Base-by-base conservation (phyloP, 2,113 vertebrate genomes). In the Tauraco erythrolophus region DNA sequence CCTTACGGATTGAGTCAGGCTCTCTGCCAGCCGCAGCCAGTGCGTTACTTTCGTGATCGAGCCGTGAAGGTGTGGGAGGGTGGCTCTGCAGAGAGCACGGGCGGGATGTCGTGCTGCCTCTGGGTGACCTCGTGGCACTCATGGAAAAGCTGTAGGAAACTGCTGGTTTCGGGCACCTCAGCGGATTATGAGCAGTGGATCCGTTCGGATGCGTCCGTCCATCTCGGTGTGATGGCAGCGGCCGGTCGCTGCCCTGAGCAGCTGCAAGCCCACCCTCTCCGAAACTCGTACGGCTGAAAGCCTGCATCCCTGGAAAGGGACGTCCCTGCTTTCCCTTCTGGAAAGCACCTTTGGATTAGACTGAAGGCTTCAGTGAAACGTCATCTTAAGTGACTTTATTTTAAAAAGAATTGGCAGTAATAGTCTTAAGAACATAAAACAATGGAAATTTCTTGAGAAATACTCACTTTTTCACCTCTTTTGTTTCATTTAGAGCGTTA, bases 121-220 rank as follows among this genome's bases (percentile, higher is more conserved):
- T 8, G 19, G 19, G 56, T 33, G 35, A 7, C 24, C 51, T 27
- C 48, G 57, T 3, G 2, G 30, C 41, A 5, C 48, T 35, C 4
- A 0, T 33, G 39, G 39, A 18, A 46, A 9, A 46, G 69, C 27
- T 27, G 1, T 1, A 23, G 58, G 58, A 35, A 31, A 3, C n/a
- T 3, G 24, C 33, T 27, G 17, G 22, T 6, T 25, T 27, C 1
- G 2, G 51, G 39, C 12, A 3, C 9, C 27, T 33, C 1, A 17
- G 66, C 3, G 4, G 18, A 6, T 23, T 19, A 3, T 2, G 31
- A 35, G 54, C n/a, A 7, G 31, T 23, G 70, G 17, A 4, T 60
- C 54, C 18, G 0, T 43, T 19, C 2, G 2, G 68, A n/a, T 1
- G 2, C 10, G 1, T 21, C 53, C 5, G 4, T 51, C 23, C 3